These are phyloP conservation scores for Gorilla gorilla DNA, from an alignment of 2,113 vertebrate species.

Conservation along the genomic window DNA sequence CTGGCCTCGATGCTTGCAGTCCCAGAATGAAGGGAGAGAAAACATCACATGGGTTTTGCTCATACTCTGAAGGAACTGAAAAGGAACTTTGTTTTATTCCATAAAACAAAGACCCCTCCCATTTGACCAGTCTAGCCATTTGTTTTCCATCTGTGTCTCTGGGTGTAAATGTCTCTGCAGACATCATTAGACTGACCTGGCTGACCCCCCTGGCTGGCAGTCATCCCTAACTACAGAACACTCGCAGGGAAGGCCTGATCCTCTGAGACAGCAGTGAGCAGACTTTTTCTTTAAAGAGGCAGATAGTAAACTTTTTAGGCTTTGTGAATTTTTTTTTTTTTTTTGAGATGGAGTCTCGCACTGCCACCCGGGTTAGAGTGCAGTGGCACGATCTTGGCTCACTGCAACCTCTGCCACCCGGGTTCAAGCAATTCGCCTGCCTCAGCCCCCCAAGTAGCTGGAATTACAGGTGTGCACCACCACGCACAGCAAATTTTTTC, in stretches of 20 bases:
- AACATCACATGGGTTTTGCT: not conserved
- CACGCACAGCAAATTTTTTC: too few relatives aligned
- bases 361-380: too few relatives aligned
- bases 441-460: too few relatives aligned
- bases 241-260: not conserved
- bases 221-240: not conserved
- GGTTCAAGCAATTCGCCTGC: too few relatives aligned
- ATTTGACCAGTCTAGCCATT: fast-evolving
- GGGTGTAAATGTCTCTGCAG: too few relatives aligned
- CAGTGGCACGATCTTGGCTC: too few relatives aligned
- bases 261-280: not conserved
- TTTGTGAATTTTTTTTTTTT: too few relatives aligned
- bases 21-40: not conserved
- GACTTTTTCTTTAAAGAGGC: not conserved
- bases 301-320: not conserved
- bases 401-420: too few relatives aligned
- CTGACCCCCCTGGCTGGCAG: fast-evolving
- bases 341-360: too few relatives aligned
- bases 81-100: not conserved
- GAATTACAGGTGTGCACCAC: too few relatives aligned
- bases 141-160: not conserved
- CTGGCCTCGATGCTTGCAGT: too few relatives aligned
- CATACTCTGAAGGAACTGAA: not conserved
- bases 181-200: fast-evolving
- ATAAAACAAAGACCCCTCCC: not conserved